Conservation (phyloP, 2,113 vertebrate species). For the Chaetodon trifascialis region DNA sequence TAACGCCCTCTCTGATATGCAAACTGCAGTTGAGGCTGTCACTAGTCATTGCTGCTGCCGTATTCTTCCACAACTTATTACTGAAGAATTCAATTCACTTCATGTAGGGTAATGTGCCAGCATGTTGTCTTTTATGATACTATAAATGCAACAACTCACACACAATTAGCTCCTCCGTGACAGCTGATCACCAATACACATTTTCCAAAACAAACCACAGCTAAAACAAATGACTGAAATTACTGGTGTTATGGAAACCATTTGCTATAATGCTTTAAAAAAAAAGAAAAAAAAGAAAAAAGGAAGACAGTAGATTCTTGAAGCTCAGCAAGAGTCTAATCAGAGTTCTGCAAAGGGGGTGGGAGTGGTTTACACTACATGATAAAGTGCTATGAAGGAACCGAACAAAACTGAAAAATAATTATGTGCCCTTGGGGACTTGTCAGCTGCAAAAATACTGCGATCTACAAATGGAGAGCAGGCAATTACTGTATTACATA, state of each 20-base stretch:
- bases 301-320: slow-evolving; percentile 25
- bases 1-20: slow-evolving; percentile 41
- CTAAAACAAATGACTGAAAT: not conserved
- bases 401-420: slow-evolving; percentile 74
- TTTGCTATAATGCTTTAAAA: slow-evolving; percentile 8
- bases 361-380: slow-evolving; percentile 49
- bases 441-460: slow-evolving; percentile 64
- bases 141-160: slow-evolving; percentile 41
- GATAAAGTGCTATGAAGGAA: slow-evolving; percentile 67
- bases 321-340: slow-evolving; percentile 53
- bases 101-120: not conserved
- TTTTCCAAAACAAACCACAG: slow-evolving; percentile 11
- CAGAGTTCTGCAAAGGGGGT: slow-evolving; percentile 41
- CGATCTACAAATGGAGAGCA: slow-evolving; percentile 64
- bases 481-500: slow-evolving; percentile 68
- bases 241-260: not conserved
- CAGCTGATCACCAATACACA: not conserved
- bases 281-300: slow-evolving; percentile 49
- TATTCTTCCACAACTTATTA: not conserved
- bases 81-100: slow-evolving; percentile 23
- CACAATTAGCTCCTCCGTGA: slow-evolving; percentile 4
- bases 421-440: slow-evolving; percentile 70
- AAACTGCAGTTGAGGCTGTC: slow-evolving; percentile 47
- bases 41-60: slow-evolving; percentile 30
- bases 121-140: slow-evolving; percentile 10